A percentile compares a stretch with the other conserved stretches of the same genome.
Conservation (phyloP, 2,888 invertebrate genomes). For the Ctena decussata region DNA sequence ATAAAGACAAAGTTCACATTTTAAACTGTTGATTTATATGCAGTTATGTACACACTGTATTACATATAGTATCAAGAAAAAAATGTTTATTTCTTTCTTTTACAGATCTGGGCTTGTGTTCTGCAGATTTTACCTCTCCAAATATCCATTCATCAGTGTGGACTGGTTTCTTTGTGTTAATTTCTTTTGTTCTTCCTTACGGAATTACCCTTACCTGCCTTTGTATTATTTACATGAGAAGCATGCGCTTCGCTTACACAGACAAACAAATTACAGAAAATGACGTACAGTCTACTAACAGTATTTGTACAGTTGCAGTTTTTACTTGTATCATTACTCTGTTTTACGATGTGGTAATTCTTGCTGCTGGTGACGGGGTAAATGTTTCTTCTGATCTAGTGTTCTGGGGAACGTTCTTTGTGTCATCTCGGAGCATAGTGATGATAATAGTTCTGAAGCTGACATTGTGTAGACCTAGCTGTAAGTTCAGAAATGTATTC, state of each 20-base stretch:
- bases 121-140: slow-evolving; percentile 60
- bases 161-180: slow-evolving; percentile 54
- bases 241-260: slow-evolving; percentile 20
- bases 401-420: slow-evolving; percentile 21
- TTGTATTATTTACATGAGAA: slow-evolving; percentile 45
- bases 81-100: slow-evolving; percentile 4
- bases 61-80: too few relatives aligned
- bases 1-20: too few relatives aligned
- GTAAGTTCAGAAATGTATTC: slow-evolving; percentile 11
- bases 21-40: too few relatives aligned
- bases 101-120: slow-evolving; percentile 65
- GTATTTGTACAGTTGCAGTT: slow-evolving; percentile 32
- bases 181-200: slow-evolving; percentile 60
- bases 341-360: slow-evolving; percentile 23
- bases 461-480: slow-evolving; percentile 1
- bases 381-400: slow-evolving; percentile 6
- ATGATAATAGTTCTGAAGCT: slow-evolving; percentile 15
- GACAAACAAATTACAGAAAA: slow-evolving; percentile 34
- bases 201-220: slow-evolving; percentile 38
- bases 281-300: slow-evolving; percentile 32
- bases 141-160: slow-evolving; percentile 62
- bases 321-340: slow-evolving; percentile 25
- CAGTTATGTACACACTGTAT: too few relatives aligned
- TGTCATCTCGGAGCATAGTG: slow-evolving; percentile 27
- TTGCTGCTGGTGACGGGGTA: slow-evolving; percentile 31